Conservation (phyloP, 2,113 vertebrate species). For the Clinocottus analis region DNA sequence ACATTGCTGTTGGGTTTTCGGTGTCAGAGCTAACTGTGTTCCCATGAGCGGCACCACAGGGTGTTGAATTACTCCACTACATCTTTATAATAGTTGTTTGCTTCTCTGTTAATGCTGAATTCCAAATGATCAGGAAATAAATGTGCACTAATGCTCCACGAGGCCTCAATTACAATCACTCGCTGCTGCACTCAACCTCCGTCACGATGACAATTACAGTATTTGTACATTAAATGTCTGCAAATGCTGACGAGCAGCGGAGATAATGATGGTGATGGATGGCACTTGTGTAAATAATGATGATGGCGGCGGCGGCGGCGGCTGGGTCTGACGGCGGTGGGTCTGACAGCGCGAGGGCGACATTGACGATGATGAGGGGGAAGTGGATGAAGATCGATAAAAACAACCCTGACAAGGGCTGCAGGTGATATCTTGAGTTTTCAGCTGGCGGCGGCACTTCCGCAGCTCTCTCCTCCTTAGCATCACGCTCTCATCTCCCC, state of each 20-base stretch:
- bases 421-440: constrained; percentile 60
- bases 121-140: background rate
- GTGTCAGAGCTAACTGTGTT: too few species aligned
- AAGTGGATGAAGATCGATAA: constrained; percentile 56
- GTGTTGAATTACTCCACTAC: background rate
- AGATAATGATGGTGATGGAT: constrained; percentile 5
- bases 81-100: background rate
- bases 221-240: constrained; percentile 14
- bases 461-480: constrained; percentile 42
- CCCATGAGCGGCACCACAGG: background rate
- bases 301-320: constrained; percentile 1
- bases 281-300: constrained; percentile 25
- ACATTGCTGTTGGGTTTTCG: too few species aligned
- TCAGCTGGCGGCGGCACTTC: constrained; percentile 37
- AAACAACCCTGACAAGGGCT: constrained; percentile 40
- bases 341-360: constrained; percentile 32
- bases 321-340: background rate
- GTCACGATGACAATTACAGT: constrained; percentile 6
- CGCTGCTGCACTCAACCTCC: constrained; percentile 5
- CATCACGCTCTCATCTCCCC: constrained; percentile 58
- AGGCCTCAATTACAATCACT: background rate
- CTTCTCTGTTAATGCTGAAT: background rate
- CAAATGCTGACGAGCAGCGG: constrained; percentile 2
- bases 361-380: constrained; percentile 51
- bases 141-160: background rate